Evolutionary conservation across 2,797 vertebrate species (phyloP), one percentile per base, ranked within the genome.

Genomic region (Erithacus rubecula): DNA sequence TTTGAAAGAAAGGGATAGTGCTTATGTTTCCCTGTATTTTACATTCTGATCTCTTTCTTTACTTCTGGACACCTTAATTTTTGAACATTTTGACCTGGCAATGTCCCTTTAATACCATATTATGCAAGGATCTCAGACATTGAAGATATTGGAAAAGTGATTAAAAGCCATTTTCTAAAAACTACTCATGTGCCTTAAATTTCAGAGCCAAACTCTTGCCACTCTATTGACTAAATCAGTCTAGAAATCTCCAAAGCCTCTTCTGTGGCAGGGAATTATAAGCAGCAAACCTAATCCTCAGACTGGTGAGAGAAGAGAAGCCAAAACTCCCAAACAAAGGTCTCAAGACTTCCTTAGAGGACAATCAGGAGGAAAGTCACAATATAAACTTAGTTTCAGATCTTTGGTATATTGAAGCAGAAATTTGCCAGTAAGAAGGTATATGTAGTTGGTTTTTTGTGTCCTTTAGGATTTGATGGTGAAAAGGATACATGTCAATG

Each of bases 171-270:
- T 90, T 95, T 93, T 94, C 92, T 95, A 92, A 95, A 93, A 96
- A 77, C 89, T 92, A 36, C 94, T 94, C 87, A 94, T 79, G 94
- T 95, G 96, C 89, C 92, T 94, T 95, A 95, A 95, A 93, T 92
- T 87, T 96, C 87, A 87, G 87, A 65, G 91, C 92, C 89, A 93
- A 82, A 92, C 47, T 84, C 67, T 92, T 80, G 67, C 81, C 63
- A 74, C 56, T 74, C 63, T 49, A 46, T 83, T 95, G 87, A 82
- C 64, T 95, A 93, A 95, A 94, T 92, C 84, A 92, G 78, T 86
- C 87, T 93, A 70, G 81, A 96, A 96, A 96, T 95, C 87, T 94
- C 91, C 78, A 96, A 96, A 96, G 91, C 91, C 89, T 91, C 67
- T 94, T 94, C 84, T 77, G 87, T 69, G 63, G 32, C 78, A 77